A percentile compares a stretch with the other conserved stretches of the same genome.
Conservation (phyloP, 2,888 invertebrate genomes). For the Hylaea fasciaria region DNA sequence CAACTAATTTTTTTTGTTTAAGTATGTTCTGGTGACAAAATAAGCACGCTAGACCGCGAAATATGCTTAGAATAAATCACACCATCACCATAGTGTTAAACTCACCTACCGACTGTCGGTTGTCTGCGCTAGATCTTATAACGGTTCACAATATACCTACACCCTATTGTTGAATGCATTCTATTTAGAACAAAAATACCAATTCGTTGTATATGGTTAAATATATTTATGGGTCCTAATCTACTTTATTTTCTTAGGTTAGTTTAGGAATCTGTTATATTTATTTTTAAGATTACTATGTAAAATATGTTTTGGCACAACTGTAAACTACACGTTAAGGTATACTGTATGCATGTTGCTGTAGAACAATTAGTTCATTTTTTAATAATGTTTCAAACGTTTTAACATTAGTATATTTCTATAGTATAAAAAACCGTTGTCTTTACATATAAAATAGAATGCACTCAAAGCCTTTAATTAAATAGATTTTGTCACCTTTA, state of each 20-base stretch:
- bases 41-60: no score
- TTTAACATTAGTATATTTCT: no score
- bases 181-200: constrained; percentile 29
- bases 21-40: no score
- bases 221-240: not conserved
- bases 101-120: not conserved
- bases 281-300: no score
- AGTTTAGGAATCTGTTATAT: not conserved
- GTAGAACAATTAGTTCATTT: no score
- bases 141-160: not conserved
- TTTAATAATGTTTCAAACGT: no score
- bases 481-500: constrained; percentile 5
- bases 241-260: not conserved
- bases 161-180: constrained; percentile 1
- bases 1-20: no score
- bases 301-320: not conserved
- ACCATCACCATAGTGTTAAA: no score
- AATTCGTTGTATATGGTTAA: not conserved
- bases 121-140: constrained; percentile 5
- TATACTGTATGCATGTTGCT: no score
- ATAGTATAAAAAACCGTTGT: not conserved
- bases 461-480: constrained; percentile 7
- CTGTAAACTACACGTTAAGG: no score
- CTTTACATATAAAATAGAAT: constrained; percentile 3
- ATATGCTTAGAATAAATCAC: no score